Percentiles rank a stretch among this genome's conserved stretches.
phyloP scores from a whole-genome alignment of 2,113 vertebrate genomes.

The Misgurnus anguillicaudatus region DNA sequence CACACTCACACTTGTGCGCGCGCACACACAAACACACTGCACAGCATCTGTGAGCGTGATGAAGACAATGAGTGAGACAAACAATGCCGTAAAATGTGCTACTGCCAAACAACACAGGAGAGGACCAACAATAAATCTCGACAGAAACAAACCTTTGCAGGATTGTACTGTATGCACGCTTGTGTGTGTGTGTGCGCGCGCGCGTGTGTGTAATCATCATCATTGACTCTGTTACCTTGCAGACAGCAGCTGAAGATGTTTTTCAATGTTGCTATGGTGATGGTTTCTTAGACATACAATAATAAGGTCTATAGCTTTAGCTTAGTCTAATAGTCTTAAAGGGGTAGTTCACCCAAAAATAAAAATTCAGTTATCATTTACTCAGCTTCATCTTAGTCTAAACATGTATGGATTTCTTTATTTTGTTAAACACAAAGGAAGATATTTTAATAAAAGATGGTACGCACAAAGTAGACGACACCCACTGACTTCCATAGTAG shows the following conservation, averaged over 20 bases:
- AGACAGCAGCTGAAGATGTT: conserved; percentile 43
- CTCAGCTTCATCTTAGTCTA: too few relatives aligned
- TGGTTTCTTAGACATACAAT: conserved; percentile 47
- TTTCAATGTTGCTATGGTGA: conserved; percentile 50
- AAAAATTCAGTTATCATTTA: too few relatives aligned
- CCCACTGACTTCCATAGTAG: too few relatives aligned
- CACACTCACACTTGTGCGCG: not conserved
- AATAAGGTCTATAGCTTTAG: conserved; percentile 36
- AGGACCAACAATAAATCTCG: conserved; percentile 24
- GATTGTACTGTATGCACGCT: too few relatives aligned
- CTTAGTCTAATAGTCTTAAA: not conserved
- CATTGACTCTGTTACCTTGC: conserved; percentile 30
- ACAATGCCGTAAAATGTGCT: conserved; percentile 39
- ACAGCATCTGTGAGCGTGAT: conserved; percentile 5
- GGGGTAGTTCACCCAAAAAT: too few relatives aligned
- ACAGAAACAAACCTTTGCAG: conserved; percentile 12
- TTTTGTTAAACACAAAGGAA: too few relatives aligned
- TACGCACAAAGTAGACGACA: too few relatives aligned
- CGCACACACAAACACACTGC: not conserved
- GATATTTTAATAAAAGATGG: too few relatives aligned
- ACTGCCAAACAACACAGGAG: conserved; percentile 34
- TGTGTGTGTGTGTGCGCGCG: conserved; percentile 20
- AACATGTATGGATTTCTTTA: too few relatives aligned
- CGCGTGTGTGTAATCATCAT: conserved; percentile 32
- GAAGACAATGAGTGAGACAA: conserved; percentile 37